Percentiles rank a stretch among this genome's conserved stretches.
phyloP scores from a whole-genome alignment of 2,113 vertebrate genomes.

The Corynorhinus townsendii region DNA sequence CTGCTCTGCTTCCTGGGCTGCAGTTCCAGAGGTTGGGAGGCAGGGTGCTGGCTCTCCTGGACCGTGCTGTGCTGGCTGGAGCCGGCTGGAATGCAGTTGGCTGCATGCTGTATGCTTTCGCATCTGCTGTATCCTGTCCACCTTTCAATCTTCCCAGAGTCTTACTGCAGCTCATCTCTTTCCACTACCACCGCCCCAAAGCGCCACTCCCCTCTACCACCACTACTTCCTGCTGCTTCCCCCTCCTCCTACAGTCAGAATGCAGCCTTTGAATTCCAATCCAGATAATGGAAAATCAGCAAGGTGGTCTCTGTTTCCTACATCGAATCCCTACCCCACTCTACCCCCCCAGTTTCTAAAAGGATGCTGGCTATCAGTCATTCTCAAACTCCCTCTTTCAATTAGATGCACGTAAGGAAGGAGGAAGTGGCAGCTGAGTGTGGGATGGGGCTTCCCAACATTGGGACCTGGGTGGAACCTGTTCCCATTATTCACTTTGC shows the following conservation, averaged over 20 bases:
- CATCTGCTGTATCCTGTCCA: not conserved
- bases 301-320: not conserved
- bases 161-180: slow-evolving; percentile 44
- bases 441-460: not conserved
- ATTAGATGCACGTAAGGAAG: not conserved
- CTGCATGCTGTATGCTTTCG: slow-evolving; percentile 15
- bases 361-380: not conserved
- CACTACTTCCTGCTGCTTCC: not conserved
- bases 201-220: not conserved
- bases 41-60: not conserved
- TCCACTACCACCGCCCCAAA: not conserved
- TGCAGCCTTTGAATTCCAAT: slow-evolving; percentile 24
- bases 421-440: not conserved
- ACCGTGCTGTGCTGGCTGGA: slow-evolving; percentile 20
- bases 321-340: not conserved
- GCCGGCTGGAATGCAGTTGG: slow-evolving; percentile 26
- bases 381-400: slow-evolving; percentile 31
- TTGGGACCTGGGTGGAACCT: not conserved
- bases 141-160: slow-evolving; percentile 13
- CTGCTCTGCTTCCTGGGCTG: not conserved
- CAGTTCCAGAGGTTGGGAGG: not conserved
- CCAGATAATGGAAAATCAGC: slow-evolving; percentile 30
- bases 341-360: not conserved
- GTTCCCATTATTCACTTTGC: not conserved
- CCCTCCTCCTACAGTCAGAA: not conserved